Evolutionary conservation across 2,888 invertebrate species (phyloP), one percentile per base, ranked within the genome.

Genomic region (Melieria omissa): DNA sequence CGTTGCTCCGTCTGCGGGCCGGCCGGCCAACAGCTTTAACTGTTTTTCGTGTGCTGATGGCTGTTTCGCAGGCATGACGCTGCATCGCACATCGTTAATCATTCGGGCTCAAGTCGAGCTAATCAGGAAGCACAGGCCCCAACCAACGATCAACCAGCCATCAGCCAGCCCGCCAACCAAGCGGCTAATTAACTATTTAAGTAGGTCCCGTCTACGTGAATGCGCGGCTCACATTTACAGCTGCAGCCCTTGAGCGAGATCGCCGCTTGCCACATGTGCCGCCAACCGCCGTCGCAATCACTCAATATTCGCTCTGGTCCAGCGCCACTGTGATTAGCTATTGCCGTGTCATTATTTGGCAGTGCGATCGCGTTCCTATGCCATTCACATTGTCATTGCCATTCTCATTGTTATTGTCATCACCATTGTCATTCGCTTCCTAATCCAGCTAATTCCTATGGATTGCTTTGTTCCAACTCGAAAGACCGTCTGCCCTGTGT

Each of bases 11-110:
- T 29, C 14, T 55, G 16, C 16, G 29, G 55, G 16, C 29, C 16
- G 55, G 16, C 29, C 16, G 55, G 3, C 14, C 55, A 29, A 14
- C 55, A 55, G 41, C 8, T 29, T 52, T 65, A 54, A 12, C n/a
- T 52, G 10, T 61, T 29, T 10, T 45, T 60, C 29, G 58, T 16
- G n/a, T 45, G n/a, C 54, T 68, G 45, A 29, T 52, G 54, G 5
- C 41, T 57, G 52, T 60, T 42, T 62, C 58, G 49, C 57, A 46
- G 49, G 42, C 45, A 49, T 55, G 29, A 58, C 66, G 49, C 10
- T 57, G 60, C 16, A 61, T 69, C 69, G 62, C 73, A 72, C 73
- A 75, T 72, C 73, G 73, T 75, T 72, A 75, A 75, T 75, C 75
- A 75, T 75, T 72, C 71, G 45, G 69, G 64, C 70, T 62, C 54